phyloP scores from a whole-genome alignment of 2,113 vertebrate genomes.

The Bettongia penicillata region DNA sequence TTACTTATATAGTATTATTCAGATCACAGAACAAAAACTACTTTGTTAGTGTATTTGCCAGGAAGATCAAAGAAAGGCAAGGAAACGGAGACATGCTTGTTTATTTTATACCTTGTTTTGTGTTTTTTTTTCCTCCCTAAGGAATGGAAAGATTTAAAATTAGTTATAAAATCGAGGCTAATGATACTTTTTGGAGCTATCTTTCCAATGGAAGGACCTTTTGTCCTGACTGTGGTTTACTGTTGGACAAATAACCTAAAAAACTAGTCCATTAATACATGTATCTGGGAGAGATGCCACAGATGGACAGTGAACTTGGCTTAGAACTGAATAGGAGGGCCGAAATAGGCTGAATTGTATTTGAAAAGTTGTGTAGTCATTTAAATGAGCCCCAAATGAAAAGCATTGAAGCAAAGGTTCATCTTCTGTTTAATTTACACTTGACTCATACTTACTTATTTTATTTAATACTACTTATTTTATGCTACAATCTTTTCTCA shows the following conservation, averaged over 20 bases:
- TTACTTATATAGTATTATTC: neutral
- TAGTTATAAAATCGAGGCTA: neutral
- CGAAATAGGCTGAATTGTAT: neutral
- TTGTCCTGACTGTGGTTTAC: neutral
- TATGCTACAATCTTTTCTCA: neutral
- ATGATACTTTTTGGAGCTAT: neutral
- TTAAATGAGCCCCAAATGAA: neutral
- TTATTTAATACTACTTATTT: neutral
- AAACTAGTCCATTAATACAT: neutral
- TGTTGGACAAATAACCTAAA: neutral
- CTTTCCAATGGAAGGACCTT: neutral
- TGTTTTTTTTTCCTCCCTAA: neutral
- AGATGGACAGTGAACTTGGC: neutral
- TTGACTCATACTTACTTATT: neutral
- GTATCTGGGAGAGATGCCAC: neutral
- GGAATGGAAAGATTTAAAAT: neutral
- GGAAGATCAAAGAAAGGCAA: neutral
- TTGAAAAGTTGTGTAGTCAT: neutral
- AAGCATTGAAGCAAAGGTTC: neutral
- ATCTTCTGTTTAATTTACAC: neutral
- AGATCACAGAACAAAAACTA: neutral
- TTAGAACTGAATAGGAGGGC: neutral
- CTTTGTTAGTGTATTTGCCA: neutral
- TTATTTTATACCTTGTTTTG: neutral
- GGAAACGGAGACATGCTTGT: neutral